Evolutionary conservation across 1,140 invertebrate species (phyloP).

Genomic region (Brachionus asplanchnoidis): DNA sequence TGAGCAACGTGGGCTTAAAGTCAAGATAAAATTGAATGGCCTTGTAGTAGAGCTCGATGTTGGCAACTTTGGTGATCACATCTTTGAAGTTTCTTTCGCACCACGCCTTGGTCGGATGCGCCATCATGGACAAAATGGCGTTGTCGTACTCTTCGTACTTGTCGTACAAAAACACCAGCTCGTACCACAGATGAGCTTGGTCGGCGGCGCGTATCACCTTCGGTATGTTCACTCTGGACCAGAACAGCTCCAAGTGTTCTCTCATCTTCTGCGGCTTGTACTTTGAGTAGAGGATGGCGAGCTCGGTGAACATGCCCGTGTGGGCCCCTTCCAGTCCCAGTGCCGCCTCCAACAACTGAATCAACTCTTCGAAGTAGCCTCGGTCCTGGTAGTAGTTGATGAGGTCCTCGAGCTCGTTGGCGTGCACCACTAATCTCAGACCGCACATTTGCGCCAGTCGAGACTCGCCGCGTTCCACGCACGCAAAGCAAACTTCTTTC

Average conservation of each 20-base stretch:
- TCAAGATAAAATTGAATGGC: constrained; percentile 99
- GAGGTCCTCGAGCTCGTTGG: constrained; percentile 95
- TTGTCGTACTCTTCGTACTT: constrained; percentile 99
- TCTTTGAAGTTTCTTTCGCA: constrained; percentile 98
- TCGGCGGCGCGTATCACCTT: constrained; percentile 95
- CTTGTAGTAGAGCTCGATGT: constrained; percentile 98
- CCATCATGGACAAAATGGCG: constrained; percentile 97
- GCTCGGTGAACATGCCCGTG: constrained; percentile 99
- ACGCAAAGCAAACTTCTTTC: constrained; percentile 98
- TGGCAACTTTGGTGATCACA: constrained; percentile 92
- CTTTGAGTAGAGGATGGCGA: constrained; percentile 97
- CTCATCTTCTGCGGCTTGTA: constrained; percentile 98
- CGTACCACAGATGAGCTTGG: constrained; percentile 96
- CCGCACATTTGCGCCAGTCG: constrained; percentile 98
- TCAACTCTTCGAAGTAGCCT: constrained; percentile 96
- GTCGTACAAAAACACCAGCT: constrained; percentile 97
- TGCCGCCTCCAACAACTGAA: constrained; percentile 89
- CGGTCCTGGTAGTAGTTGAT: constrained; percentile 95
- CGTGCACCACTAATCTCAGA: constrained; percentile 97
- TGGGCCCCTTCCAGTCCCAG: constrained; percentile 91
- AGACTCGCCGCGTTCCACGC: constrained; percentile 96
- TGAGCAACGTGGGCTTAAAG: constrained; percentile 90
- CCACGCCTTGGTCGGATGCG: constrained; percentile 97
- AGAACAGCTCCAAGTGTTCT: constrained; percentile 97
- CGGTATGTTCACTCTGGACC: constrained; percentile 99